Conservation (phyloP, 2,797 vertebrate species). For the Catamblyrhynchus diadema region DNA sequence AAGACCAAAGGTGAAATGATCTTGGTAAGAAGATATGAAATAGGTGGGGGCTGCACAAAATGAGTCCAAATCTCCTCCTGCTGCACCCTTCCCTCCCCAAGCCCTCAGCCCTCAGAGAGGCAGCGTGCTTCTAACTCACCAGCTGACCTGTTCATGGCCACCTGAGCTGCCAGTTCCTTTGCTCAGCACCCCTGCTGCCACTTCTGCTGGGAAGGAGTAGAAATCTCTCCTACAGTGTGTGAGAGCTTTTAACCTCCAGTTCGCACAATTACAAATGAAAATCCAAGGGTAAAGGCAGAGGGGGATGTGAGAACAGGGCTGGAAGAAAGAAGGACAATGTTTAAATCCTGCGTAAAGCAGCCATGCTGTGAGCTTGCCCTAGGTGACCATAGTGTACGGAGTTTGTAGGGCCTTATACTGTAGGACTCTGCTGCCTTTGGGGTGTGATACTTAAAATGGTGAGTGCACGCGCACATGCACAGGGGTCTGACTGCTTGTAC, state of each 20-base stretch:
- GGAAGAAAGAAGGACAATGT: not conserved
- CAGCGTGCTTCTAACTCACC: not conserved
- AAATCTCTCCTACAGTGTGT: not conserved
- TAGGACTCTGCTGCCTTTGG: not conserved
- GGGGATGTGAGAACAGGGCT: not conserved
- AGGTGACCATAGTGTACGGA: fast-evolving
- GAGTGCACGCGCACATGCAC: not conserved
- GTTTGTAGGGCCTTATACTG: not conserved
- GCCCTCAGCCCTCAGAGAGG: not conserved
- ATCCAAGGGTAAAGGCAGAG: not conserved
- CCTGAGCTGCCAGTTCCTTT: not conserved
- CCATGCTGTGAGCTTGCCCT: not conserved
- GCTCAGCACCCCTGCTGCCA: not conserved
- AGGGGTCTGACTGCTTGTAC: not conserved
- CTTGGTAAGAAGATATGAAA: not conserved
- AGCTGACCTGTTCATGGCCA: not conserved
- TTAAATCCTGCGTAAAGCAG: not conserved
- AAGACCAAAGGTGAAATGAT: not conserved
- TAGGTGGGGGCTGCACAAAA: not conserved
- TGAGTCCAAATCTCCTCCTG: not conserved
- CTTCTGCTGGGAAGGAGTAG: not conserved
- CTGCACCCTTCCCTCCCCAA: not conserved
- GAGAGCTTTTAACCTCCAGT: not conserved
- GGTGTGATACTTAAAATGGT: not conserved
- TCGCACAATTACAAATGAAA: not conserved